Conservation (phyloP, 2,113 vertebrate genomes). For the Hippoglossus stenolepis region DNA sequence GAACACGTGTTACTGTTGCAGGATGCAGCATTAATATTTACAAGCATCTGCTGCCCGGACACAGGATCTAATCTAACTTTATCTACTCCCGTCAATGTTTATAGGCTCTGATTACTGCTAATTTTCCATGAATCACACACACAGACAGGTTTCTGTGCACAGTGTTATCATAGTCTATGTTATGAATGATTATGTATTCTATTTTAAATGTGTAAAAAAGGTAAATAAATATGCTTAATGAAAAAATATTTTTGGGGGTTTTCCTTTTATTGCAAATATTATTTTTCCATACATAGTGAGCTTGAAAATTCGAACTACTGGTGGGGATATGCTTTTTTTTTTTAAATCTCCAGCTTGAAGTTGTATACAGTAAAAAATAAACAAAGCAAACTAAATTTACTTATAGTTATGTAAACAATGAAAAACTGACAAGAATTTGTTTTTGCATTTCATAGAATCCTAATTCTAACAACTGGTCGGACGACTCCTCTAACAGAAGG, state of each 20-base stretch:
- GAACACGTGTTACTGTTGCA: neutral
- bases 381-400: too few species aligned
- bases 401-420: neutral
- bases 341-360: too few species aligned
- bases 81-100: conserved; percentile 12
- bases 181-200: neutral
- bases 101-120: neutral
- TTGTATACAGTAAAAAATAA: too few species aligned
- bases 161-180: neutral
- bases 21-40: neutral
- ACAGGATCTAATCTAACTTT: conserved; percentile 32
- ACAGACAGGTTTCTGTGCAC: neutral
- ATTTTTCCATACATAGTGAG: too few species aligned
- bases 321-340: too few species aligned
- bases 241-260: neutral
- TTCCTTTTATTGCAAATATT: too few species aligned
- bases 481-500: too few species aligned
- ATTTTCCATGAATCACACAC: neutral
- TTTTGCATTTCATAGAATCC: neutral
- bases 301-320: too few species aligned
- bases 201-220: neutral
- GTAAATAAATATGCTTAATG: neutral
- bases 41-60: neutral
- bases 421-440: neutral
- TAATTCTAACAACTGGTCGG: conserved; percentile 1